These are phyloP conservation scores for Holothuria leucospilota DNA, from an alignment of 53 echinoderm and acorn worm genomes.

Conservation along the genomic window DNA sequence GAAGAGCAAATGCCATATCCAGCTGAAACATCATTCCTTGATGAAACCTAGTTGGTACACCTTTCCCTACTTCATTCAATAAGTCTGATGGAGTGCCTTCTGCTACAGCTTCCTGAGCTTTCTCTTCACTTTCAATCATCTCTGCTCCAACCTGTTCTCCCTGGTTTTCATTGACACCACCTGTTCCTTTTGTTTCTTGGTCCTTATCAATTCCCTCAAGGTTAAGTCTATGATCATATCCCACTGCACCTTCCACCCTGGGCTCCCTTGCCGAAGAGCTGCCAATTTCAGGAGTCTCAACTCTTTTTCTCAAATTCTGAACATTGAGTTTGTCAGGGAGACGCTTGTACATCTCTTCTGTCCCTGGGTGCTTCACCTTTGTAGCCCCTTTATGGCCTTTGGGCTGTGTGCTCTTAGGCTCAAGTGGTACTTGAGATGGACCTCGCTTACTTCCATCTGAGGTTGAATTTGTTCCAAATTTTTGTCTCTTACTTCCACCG, in stretches of 20 bases:
- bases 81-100: slow-evolving; percentile 6
- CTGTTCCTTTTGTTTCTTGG: not conserved
- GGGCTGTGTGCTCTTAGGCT: too few relatives aligned
- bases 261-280: too few relatives aligned
- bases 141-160: not conserved
- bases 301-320: not conserved
- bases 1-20: slow-evolving; percentile 88
- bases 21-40: slow-evolving; percentile 79
- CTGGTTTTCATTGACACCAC: not conserved
- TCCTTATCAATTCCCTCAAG: not conserved
- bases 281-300: too few relatives aligned
- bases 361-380: not conserved
- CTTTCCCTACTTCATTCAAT: slow-evolving; percentile 44
- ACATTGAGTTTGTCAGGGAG: slow-evolving; percentile 13
- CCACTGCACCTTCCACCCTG: too few relatives aligned
- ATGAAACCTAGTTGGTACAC: slow-evolving; percentile 52
- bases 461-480: too few relatives aligned
- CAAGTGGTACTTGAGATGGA: too few relatives aligned
- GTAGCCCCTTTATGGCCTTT: too few relatives aligned
- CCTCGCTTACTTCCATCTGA: too few relatives aligned
- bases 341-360: not conserved
- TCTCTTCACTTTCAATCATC: not conserved
- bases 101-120: not conserved
- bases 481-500: too few relatives aligned
- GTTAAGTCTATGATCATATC: too few relatives aligned